Conservation (phyloP, 2,888 invertebrate genomes). For the Dexiosoma caninum region DNA sequence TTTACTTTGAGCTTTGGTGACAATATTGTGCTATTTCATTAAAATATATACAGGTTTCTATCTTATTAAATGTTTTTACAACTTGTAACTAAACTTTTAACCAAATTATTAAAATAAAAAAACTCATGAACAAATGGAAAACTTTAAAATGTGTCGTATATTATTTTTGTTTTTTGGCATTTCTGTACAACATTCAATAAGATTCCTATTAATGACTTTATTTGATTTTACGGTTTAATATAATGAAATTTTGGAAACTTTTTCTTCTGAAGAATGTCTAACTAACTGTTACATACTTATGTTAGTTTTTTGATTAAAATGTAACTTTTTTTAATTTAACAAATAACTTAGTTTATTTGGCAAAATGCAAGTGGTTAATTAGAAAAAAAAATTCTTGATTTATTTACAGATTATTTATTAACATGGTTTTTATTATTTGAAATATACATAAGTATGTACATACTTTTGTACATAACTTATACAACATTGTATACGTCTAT, state of each 20-base stretch:
- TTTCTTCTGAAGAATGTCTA: not conserved
- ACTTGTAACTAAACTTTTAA: not conserved
- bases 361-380: slow-evolving; percentile 56
- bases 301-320: slow-evolving; percentile 6
- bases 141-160: slow-evolving; percentile 52
- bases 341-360: slow-evolving; percentile 60
- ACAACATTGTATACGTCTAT: too few relatives aligned
- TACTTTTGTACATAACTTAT: slow-evolving; percentile 2
- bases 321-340: slow-evolving; percentile 20
- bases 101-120: not conserved
- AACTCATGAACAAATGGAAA: slow-evolving; percentile 10
- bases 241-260: not conserved
- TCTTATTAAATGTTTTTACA: not conserved
- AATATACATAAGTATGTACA: slow-evolving; percentile 33
- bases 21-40: slow-evolving; percentile 60
- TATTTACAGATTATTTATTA: slow-evolving; percentile 12
- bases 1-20: slow-evolving; percentile 64
- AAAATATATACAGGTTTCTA: slow-evolving; percentile 34
- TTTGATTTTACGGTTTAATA: not conserved
- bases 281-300: slow-evolving; percentile 5
- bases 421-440: not conserved
- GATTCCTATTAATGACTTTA: not conserved
- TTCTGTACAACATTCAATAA: slow-evolving; percentile 66
- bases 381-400: slow-evolving; percentile 7
- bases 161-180: slow-evolving; percentile 67